Base-by-base conservation (phyloP, 2,113 vertebrate genomes). In the Channa maculata region DNA sequence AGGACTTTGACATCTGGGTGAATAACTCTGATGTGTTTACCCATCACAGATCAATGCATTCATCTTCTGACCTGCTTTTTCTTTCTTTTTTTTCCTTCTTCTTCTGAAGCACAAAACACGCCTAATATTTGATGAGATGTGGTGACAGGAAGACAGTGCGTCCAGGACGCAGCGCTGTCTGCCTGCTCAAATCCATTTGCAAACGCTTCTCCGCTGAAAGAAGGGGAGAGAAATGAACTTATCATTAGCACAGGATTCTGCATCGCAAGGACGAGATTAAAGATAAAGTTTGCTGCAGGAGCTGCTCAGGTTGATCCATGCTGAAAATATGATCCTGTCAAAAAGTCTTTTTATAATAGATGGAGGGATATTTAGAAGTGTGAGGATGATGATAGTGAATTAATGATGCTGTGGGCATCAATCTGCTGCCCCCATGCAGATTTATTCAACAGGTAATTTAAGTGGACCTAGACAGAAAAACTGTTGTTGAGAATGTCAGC, bases 1-100 rank as follows among this genome's bases (percentile, higher is more conserved):
- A 78, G 49, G 59, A 60, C 67, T 52, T 14, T 43, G 71, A 67
- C 65, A 46, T 89, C 83, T 39, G 33, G 11, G 24, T 50, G 68
- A 77, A 81, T 76, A 62, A 77, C 44, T 41, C 1, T 62, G 65
- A 74, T 48, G 80, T 81, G 83, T 91, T 91, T 90, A 84, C 69
- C 44, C 77, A 60, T 68, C 76, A 5, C 75, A 87, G 70, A 87
- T 84, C 86, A 86, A 77, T 75, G 72, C 80, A 68, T 49, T 14
- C 1, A 24, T 74, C 77, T 77, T 83, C 71, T 1, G 7, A 75
- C 73, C 49, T 12, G 55, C 36, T 41, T 65, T 54, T 39, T 55
- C 24, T 61, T 24, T 8, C 14, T 24, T 24, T 24, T 24, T 24
- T 24, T 24, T 24, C 24, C 24, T 24, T 24, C 24, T 24, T 24